Evolutionary conservation across 92 coral and sea anemone genomes (phyloP).

Genomic region (Umimayanthus chanpuru): DNA sequence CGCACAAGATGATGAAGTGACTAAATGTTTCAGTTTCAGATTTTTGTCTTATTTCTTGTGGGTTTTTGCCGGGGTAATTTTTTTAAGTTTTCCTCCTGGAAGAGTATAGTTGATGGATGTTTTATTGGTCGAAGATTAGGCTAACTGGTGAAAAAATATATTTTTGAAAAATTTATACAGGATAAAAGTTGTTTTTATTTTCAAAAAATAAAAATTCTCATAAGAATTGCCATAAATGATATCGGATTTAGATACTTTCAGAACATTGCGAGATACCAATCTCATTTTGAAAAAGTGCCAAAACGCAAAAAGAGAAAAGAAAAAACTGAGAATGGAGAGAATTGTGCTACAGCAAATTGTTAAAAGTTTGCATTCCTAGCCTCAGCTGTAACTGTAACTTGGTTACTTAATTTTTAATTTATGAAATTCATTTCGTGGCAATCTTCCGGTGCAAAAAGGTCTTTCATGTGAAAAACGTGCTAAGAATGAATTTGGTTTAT

Average conservation of each 20-base stretch:
- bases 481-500: too few species aligned
- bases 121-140: too few species aligned
- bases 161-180: too few species aligned
- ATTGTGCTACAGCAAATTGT: too few species aligned
- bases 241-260: neutral
- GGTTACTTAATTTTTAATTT: neutral
- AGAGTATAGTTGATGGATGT: too few species aligned
- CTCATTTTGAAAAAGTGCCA: neutral
- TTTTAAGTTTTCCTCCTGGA: too few species aligned
- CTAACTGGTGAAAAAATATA: too few species aligned
- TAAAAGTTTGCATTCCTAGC: neutral
- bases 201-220: neutral
- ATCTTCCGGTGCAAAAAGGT: neutral
- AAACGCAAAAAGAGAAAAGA: neutral
- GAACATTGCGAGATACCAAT: neutral
- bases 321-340: neutral
- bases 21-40: neutral
- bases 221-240: neutral
- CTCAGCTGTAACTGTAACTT: neutral
- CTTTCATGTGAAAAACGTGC: neutral
- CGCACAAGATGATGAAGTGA: neutral
- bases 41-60: neutral
- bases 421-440: neutral
- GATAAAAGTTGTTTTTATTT: neutral
- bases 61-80: neutral